Conservation (phyloP, 2,888 invertebrate genomes). For the Dynastes maya region DNA sequence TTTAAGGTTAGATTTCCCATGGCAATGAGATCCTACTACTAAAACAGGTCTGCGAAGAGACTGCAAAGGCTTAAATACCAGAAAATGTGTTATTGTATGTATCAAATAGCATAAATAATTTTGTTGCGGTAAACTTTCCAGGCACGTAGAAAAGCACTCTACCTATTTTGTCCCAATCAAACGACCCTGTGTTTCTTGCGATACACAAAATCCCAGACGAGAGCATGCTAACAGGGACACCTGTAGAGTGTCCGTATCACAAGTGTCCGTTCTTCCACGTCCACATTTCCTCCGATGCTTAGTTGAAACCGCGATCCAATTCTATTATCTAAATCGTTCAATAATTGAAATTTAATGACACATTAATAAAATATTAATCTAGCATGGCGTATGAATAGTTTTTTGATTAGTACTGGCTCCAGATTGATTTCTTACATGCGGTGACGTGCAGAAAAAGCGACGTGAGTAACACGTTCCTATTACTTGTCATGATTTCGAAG, state of each 20-base stretch:
- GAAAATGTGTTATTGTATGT: too few species aligned
- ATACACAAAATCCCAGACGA: too few species aligned
- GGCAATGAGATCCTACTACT: too few species aligned
- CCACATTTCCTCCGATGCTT: not conserved
- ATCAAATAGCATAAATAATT: too few species aligned
- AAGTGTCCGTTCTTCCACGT: not conserved
- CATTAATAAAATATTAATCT: slow-evolving; percentile 31
- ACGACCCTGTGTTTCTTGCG: too few species aligned
- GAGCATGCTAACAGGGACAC: too few species aligned
- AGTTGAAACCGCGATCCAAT: not conserved
- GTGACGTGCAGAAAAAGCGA: slow-evolving; percentile 34
- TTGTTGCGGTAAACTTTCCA: too few species aligned
- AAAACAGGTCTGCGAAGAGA: too few species aligned
- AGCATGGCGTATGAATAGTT: slow-evolving; percentile 17
- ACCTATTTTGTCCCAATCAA: too few species aligned
- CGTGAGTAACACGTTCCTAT: slow-evolving; percentile 15
- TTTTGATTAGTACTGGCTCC: slow-evolving; percentile 25
- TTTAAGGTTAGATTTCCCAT: too few species aligned
- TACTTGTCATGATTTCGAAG: slow-evolving; percentile 37
- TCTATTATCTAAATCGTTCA: slow-evolving; percentile 6
- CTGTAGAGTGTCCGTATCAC: not conserved
- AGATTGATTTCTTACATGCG: slow-evolving; percentile 11
- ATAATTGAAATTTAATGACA: slow-evolving; percentile 39
- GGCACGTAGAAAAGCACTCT: too few species aligned
- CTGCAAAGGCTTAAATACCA: too few species aligned